Conservation (phyloP, 37 sponge, comb jelly and placozoan species). For the Lycopodina hypogea region DNA sequence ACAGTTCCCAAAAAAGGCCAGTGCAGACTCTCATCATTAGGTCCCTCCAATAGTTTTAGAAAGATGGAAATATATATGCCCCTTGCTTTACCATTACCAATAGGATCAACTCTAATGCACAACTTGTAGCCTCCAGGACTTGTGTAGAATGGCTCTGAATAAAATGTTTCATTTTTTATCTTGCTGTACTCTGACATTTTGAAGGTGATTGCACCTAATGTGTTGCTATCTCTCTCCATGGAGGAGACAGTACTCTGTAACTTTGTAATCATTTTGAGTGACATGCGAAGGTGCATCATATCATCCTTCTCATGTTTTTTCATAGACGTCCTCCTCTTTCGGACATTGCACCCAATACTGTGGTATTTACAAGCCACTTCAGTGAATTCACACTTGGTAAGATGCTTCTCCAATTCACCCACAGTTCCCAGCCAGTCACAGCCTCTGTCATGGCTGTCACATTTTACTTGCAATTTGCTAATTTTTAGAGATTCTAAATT, state of each 20-base stretch:
- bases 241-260: background rate
- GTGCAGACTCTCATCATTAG: constrained; percentile 18
- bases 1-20: constrained; percentile 24
- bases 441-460: constrained; percentile 14
- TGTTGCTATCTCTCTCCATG: background rate
- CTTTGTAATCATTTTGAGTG: background rate
- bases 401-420: constrained; percentile 12
- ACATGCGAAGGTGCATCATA: background rate
- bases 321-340: background rate
- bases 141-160: constrained; percentile 21
- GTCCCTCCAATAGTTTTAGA: constrained; percentile 18
- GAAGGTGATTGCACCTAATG: background rate
- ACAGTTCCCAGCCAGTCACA: constrained; percentile 34
- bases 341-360: constrained; percentile 15
- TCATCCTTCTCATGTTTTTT: constrained; percentile 16
- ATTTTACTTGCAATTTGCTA: constrained; percentile 15
- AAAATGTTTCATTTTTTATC: background rate
- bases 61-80: constrained; percentile 37
- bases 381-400: constrained; percentile 10
- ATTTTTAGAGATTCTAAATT: constrained; percentile 16
- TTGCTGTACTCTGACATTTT: background rate
- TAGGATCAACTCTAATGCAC: constrained; percentile 23
- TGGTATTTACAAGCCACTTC: constrained; percentile 22
- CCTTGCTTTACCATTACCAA: constrained; percentile 26
- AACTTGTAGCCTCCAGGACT: constrained; percentile 30